These are phyloP conservation scores for Karalla daura DNA, from an alignment of 2,797 vertebrate genomes.

Conservation along the genomic window DNA sequence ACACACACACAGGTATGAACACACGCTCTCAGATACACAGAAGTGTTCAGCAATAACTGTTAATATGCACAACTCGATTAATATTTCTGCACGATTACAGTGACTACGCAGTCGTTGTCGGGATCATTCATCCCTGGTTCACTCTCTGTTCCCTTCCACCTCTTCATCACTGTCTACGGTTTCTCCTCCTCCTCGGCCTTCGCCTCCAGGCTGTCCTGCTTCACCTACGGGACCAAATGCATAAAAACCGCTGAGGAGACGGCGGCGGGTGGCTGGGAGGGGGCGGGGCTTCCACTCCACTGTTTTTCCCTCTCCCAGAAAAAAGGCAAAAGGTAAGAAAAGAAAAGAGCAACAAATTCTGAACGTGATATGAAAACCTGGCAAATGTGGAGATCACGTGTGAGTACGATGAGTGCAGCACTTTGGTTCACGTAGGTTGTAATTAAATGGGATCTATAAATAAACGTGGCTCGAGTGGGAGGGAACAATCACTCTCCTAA, in stretches of 20 bases:
- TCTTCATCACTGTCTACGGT: conserved; percentile 28
- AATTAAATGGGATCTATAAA: no score
- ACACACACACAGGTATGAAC: conserved; percentile 53
- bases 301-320: no score
- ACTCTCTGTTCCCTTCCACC: conserved; percentile 40
- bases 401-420: no score
- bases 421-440: no score
- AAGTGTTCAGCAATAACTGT: conserved; percentile 74
- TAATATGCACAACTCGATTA: conserved; percentile 82
- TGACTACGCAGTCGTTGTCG: conserved; percentile 68
- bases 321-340: conserved; percentile 57
- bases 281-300: no score
- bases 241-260: conserved; percentile 45
- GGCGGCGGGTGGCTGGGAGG: conserved; percentile 52
- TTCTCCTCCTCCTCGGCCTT: conserved; percentile 16
- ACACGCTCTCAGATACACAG: conserved; percentile 67
- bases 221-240: conserved; percentile 44
- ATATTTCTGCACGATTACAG: conserved; percentile 78
- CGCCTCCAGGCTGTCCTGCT: conserved; percentile 51
- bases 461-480: conserved; percentile 54
- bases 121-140: conserved; percentile 52
- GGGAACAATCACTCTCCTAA: conserved; percentile 59
- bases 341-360: conserved; percentile 51
- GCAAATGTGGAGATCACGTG: conserved; percentile 68
- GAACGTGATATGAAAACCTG: conserved; percentile 74